These are phyloP conservation scores for Pangasius larnaudii DNA, from an alignment of 2,797 vertebrate genomes.

Conservation along the genomic window DNA sequence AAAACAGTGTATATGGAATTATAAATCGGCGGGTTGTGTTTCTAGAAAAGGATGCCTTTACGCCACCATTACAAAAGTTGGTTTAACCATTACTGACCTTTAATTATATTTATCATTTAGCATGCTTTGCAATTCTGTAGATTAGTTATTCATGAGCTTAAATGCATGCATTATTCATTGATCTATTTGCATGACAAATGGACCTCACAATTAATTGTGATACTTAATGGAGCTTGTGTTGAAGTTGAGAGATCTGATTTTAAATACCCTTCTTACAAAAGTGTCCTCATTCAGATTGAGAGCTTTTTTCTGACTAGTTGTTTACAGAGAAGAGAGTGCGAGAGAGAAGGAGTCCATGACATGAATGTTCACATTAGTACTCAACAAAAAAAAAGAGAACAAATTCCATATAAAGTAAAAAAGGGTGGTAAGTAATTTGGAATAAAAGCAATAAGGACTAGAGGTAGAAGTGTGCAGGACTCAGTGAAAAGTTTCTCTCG, in stretches of 20 bases:
- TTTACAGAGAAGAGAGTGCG: neutral
- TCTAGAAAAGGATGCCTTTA: slow-evolving; percentile 3
- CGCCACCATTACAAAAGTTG: slow-evolving; percentile 49
- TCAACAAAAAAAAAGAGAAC: slow-evolving; percentile 1
- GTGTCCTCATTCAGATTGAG: slow-evolving; percentile 39
- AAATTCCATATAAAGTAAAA: neutral
- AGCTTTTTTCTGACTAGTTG: neutral
- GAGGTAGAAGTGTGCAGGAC: neutral
- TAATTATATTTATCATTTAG: slow-evolving; percentile 63
- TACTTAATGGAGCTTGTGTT: slow-evolving; percentile 60
- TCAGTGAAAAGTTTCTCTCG: neutral
- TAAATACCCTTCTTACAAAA: slow-evolving; percentile 46
- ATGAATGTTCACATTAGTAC: neutral
- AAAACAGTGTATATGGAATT: neutral
- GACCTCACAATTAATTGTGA: slow-evolving; percentile 58
- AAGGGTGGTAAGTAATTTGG: neutral
- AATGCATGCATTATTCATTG: slow-evolving; percentile 63
- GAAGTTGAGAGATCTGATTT: slow-evolving; percentile 49
- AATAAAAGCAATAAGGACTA: neutral
- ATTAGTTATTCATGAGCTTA: slow-evolving; percentile 62
- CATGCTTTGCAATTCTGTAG: slow-evolving; percentile 57
- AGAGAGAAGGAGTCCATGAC: neutral
- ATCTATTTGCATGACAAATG: slow-evolving; percentile 63
- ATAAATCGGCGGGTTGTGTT: slow-evolving; percentile 25
- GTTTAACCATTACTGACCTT: slow-evolving; percentile 61